phyloP scores from a whole-genome alignment of 2,888 invertebrate species.

The Alsophila aescularia region DNA sequence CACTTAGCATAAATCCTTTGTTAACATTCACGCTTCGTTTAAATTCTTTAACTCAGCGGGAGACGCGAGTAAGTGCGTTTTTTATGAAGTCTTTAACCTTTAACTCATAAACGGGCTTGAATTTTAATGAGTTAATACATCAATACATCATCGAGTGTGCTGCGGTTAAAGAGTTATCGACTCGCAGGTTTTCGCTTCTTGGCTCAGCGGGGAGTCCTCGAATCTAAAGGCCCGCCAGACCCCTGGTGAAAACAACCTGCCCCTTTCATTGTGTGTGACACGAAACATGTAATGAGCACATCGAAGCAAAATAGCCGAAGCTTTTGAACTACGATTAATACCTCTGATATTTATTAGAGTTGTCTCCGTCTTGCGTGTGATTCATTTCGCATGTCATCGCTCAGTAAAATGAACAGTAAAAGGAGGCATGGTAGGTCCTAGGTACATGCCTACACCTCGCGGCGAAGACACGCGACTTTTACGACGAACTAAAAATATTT shows the following conservation, averaged over 20 bases:
- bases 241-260: constrained; percentile 63
- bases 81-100: constrained; percentile 79
- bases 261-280: constrained; percentile 59
- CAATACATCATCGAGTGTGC: constrained; percentile 73
- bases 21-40: constrained; percentile 63
- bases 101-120: constrained; percentile 71
- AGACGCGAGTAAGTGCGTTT: constrained; percentile 63
- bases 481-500: constrained; percentile 63
- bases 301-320: constrained; percentile 51
- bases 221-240: constrained; percentile 65
- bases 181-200: constrained; percentile 68
- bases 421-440: no score
- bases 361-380: constrained; percentile 42
- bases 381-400: constrained; percentile 67
- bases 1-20: constrained; percentile 54
- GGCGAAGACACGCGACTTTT: constrained; percentile 55
- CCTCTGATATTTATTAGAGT: constrained; percentile 43
- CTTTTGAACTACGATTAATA: constrained; percentile 49
- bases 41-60: constrained; percentile 69
- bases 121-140: constrained; percentile 80
- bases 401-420: constrained; percentile 53
- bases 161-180: constrained; percentile 66
- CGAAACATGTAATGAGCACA: constrained; percentile 55
- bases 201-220: constrained; percentile 64
- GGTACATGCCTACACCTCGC: constrained; percentile 51